Evolutionary conservation across 2,113 vertebrate genomes (phyloP), one percentile per base, ranked within the genome.

Genomic region (Leucopsar rothschildi): DNA sequence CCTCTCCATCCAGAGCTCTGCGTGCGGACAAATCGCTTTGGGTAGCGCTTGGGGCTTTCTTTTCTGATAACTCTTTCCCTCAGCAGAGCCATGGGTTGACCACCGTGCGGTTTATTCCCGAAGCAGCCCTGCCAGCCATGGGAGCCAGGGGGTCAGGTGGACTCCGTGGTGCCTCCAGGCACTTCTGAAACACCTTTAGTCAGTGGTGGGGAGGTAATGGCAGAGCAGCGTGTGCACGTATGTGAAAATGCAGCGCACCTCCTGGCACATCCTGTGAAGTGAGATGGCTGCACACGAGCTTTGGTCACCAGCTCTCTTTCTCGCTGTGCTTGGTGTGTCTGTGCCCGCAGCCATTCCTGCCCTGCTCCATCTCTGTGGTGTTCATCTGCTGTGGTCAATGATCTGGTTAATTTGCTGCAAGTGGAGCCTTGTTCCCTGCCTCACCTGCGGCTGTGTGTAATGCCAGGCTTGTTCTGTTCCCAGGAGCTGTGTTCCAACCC

Each of bases 401-500:
- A 16, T 25, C 52, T 55, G 47, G 52, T 59, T 60, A 59, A 37
- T 35, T 24, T 25, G 59, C 75, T 66, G 56, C 27, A 2, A 9
- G 45, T 3, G 37, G 9, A 13, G 31, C 20, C 56, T 49, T 22
- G 31, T 14, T 42, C 55, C 60, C 31, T 59, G 9, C 42, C 16
- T 24, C 20, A 2, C 31, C 45, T 27, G 59, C 1, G 0, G 78
- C 18, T 35, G 0, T 4, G 2, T 28, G 44, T 95, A 42, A 96
- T 1, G 1, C 25, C 2, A 14, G 86, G 60, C 15, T 57, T 31
- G 20, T 85, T 87, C 29, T 44, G 23, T 91, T 49, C 55, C 49
- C 88, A 96, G 96, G 96, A 96, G 96, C 95, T 96, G 95, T 96
- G 90, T 88, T 60, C 96, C 92, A 57, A 1, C 25, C 96, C 95